Conservation (phyloP, 2,888 invertebrate genomes). For the Tupiocoris notatus region DNA sequence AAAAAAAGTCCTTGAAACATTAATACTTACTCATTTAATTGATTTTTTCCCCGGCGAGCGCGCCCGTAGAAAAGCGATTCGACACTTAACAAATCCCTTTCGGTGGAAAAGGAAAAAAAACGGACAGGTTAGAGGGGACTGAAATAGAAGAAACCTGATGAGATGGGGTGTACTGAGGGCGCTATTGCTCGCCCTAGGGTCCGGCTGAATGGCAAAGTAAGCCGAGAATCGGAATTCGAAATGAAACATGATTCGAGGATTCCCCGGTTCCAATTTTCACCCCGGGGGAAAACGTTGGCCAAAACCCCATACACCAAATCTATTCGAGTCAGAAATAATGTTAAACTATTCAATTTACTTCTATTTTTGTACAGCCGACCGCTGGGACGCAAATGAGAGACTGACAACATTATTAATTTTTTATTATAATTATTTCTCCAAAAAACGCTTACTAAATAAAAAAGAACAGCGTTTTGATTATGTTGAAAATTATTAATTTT, state of each 20-base stretch:
- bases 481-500: too few species aligned
- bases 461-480: too few species aligned
- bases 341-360: background rate
- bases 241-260: slow-evolving; percentile 17
- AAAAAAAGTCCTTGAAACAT: background rate
- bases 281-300: background rate
- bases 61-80: background rate
- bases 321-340: background rate
- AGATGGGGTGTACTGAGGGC: background rate
- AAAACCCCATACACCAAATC: background rate
- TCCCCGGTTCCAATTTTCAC: background rate
- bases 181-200: background rate
- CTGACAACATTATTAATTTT: too few species aligned
- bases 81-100: background rate
- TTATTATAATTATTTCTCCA: too few species aligned
- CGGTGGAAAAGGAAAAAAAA: background rate
- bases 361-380: background rate
- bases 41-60: background rate
- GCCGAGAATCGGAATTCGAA: slow-evolving; percentile 21
- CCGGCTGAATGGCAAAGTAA: background rate
- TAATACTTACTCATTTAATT: background rate
- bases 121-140: background rate
- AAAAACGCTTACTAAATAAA: background rate
- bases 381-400: too few species aligned
- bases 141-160: background rate